These are phyloP conservation scores for Suillia variegata DNA, from an alignment of 2,888 invertebrate genomes.

Conservation along the genomic window DNA sequence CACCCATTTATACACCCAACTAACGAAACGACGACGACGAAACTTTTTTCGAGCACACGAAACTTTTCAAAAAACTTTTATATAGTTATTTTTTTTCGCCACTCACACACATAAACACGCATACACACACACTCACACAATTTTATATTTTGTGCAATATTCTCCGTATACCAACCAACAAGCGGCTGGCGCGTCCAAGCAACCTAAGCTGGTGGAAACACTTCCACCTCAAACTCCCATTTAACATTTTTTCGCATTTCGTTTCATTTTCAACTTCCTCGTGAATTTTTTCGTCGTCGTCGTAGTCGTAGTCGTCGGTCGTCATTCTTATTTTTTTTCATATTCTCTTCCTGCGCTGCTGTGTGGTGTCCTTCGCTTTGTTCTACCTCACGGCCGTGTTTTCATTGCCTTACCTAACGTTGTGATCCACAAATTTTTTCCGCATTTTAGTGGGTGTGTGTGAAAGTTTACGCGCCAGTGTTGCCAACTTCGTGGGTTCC, in stretches of 20 bases:
- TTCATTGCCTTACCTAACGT: not conserved
- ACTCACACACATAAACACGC: conserved; percentile 33
- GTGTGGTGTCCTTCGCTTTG: not conserved
- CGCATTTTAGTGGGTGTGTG: conserved; percentile 6
- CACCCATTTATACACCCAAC: not conserved
- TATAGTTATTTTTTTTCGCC: conserved; percentile 47
- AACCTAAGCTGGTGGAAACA: too few species aligned
- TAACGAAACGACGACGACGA: conserved; percentile 39
- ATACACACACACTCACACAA: conserved; percentile 18
- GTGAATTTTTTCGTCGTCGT: conserved; percentile 14
- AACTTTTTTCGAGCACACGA: conserved; percentile 61
- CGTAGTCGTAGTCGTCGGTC: not conserved
- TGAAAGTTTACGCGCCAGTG: not conserved
- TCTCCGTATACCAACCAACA: conserved; percentile 37
- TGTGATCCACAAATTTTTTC: conserved; percentile 12
- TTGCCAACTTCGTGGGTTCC: not conserved
- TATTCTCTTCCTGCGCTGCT: not conserved
- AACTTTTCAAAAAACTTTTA: conserved; percentile 57
- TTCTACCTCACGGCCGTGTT: not conserved
- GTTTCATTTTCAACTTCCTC: conserved; percentile 15
- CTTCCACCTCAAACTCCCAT: conserved; percentile 38
- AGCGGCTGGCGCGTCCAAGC: not conserved
- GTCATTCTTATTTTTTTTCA: not conserved
- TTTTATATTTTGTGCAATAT: conserved; percentile 45
- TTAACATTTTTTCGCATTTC: conserved; percentile 18